These are phyloP conservation scores for Acanthurus leucopareius DNA, from an alignment of 2,797 vertebrate genomes.

Conservation along the genomic window DNA sequence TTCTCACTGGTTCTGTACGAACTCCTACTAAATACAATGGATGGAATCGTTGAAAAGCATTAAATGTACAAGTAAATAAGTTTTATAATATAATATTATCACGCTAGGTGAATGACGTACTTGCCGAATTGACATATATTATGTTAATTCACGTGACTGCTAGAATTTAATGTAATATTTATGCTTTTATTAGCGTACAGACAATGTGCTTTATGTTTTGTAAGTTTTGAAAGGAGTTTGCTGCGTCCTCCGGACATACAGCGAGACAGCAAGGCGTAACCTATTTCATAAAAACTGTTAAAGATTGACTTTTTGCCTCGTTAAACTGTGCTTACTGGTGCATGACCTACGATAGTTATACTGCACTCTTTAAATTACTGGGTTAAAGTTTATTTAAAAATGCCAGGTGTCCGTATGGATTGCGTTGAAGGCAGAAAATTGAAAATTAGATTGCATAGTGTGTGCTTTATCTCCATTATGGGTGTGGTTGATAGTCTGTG, in stretches of 20 bases:
- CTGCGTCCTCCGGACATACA: background rate
- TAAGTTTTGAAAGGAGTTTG: background rate
- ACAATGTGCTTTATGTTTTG: no score
- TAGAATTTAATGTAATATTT: background rate
- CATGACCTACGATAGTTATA: background rate
- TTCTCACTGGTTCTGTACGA: background rate
- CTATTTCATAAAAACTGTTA: background rate
- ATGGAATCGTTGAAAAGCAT: no score
- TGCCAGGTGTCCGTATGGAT: background rate
- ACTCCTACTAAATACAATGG: background rate
- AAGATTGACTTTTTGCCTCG: background rate
- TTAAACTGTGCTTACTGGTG: background rate
- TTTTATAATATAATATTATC: background rate
- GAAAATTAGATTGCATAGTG: background rate
- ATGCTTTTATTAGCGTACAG: background rate
- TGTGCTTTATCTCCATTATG: conserved; percentile 26
- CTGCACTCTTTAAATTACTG: no score
- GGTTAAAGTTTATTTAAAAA: no score
- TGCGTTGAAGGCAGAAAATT: background rate
- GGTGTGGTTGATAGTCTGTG: conserved; percentile 68
- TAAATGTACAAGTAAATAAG: background rate
- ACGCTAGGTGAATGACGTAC: background rate
- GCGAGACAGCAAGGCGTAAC: background rate
- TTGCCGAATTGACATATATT: background rate
- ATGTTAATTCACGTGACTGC: background rate